A percentile compares a stretch with the other conserved stretches of the same genome.
These are phyloP conservation scores for Penaeus vannamei DNA, from an alignment of 1,140 invertebrate genomes.

Conservation along the genomic window DNA sequence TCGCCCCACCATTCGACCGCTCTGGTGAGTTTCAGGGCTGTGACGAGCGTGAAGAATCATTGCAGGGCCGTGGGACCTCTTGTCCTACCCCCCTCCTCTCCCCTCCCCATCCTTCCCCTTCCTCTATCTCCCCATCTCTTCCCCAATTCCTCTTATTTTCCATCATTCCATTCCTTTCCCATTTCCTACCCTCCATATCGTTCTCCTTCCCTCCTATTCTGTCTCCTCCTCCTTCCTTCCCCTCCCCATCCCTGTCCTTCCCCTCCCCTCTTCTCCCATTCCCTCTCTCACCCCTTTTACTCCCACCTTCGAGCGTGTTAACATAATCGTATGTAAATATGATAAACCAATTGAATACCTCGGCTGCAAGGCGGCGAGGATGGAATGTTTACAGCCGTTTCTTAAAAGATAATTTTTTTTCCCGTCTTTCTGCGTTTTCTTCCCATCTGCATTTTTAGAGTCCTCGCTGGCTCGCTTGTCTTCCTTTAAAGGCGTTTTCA, in stretches of 20 bases:
- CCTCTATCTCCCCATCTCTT: neutral
- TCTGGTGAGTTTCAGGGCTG: neutral
- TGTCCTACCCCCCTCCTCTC: neutral
- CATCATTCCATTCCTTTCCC: conserved; percentile 9
- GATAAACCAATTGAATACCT: conserved; percentile 39
- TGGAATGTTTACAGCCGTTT: neutral
- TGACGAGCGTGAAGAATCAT: neutral
- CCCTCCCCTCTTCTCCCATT: neutral
- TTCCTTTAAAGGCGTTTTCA: no score
- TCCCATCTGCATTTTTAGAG: no score
- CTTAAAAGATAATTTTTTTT: no score
- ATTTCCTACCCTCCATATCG: conserved; percentile 13
- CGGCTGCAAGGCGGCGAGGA: neutral
- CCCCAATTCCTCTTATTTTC: conserved; percentile 6
- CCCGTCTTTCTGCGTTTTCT: no score
- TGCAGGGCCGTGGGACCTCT: neutral
- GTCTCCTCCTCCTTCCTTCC: neutral
- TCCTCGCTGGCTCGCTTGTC: no score
- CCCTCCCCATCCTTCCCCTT: neutral
- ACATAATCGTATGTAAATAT: conserved; percentile 47
- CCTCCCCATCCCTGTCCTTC: neutral
- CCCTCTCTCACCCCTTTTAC: neutral
- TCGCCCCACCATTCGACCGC: neutral
- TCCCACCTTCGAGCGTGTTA: neutral
- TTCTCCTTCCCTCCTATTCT: conserved; percentile 4